phyloP scores from a whole-genome alignment of 2,888 invertebrate species.

The Mylabris sibirica region DNA sequence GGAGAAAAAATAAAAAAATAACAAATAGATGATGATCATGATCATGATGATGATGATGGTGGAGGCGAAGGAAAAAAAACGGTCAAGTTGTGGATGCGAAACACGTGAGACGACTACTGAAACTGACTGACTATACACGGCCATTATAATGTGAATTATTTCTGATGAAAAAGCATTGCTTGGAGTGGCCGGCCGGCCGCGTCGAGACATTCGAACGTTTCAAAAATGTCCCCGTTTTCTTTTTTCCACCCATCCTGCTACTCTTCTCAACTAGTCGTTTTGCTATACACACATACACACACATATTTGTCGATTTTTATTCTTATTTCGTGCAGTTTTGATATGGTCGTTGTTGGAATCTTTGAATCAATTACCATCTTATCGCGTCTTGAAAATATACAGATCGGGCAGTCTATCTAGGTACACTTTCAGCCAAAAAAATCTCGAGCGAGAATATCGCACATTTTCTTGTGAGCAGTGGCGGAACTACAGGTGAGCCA shows the following conservation, averaged over 20 bases:
- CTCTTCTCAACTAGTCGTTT: neutral
- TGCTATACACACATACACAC: neutral
- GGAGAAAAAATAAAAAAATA: neutral
- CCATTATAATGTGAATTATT: conserved; percentile 59
- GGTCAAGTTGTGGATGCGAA: conserved; percentile 52
- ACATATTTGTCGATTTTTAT: conserved; percentile 23
- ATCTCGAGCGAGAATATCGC: too few species aligned
- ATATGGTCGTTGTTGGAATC: conserved; percentile 53
- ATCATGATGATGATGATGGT: neutral
- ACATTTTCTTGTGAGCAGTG: too few species aligned
- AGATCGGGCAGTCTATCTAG: too few species aligned
- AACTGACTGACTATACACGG: conserved; percentile 27
- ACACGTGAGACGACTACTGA: conserved; percentile 57
- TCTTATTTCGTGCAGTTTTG: conserved; percentile 42
- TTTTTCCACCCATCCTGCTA: neutral
- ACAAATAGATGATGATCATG: neutral
- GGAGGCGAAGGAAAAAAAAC: conserved; percentile 46
- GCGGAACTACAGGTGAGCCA: too few species aligned
- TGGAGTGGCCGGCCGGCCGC: conserved; percentile 46
- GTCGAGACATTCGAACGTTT: conserved; percentile 1
- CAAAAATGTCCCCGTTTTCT: neutral
- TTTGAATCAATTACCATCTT: conserved; percentile 46
- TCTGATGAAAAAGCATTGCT: conserved; percentile 55
- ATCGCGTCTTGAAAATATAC: too few species aligned
- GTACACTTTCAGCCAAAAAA: too few species aligned